phyloP scores from a whole-genome alignment of 2,888 invertebrate species.

The Bombylius discolor region DNA sequence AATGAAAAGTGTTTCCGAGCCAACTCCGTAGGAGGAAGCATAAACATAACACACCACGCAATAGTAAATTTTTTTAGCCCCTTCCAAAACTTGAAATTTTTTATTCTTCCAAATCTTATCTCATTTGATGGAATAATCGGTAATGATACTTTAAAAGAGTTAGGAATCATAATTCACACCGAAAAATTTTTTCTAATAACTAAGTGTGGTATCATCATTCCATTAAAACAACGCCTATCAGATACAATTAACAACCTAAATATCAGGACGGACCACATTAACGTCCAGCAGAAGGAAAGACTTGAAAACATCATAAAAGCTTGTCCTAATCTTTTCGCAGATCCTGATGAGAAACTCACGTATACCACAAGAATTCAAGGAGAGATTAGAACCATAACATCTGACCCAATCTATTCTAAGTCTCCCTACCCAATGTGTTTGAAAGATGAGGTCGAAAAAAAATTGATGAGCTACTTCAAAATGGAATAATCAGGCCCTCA shows the following conservation, averaged over 20 bases:
- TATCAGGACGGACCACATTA: too few species aligned
- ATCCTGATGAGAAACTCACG: slow-evolving; percentile 9
- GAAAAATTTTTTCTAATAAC: not conserved
- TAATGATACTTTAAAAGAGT: too few species aligned
- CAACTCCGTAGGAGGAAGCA: not conserved
- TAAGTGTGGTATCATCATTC: not conserved
- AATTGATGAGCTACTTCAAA: not conserved
- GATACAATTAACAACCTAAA: too few species aligned
- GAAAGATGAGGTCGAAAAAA: not conserved
- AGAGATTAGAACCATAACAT: slow-evolving; percentile 7
- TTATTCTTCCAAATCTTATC: not conserved
- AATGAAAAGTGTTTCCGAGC: not conserved
- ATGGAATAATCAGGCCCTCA: slow-evolving; percentile 8
- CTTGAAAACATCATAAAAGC: not conserved
- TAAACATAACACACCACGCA: not conserved
- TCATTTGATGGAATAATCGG: too few species aligned
- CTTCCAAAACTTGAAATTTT: not conserved
- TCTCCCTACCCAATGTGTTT: slow-evolving; percentile 4
- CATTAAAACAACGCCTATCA: too few species aligned
- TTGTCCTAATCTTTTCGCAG: too few species aligned
- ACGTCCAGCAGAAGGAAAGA: not conserved
- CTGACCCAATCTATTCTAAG: slow-evolving; percentile 4
- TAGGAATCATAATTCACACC: not conserved
- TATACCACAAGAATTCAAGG: slow-evolving; percentile 5
- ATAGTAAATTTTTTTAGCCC: not conserved